Conservation (phyloP, 1,140 invertebrate species). For the Hetaerina americana region DNA sequence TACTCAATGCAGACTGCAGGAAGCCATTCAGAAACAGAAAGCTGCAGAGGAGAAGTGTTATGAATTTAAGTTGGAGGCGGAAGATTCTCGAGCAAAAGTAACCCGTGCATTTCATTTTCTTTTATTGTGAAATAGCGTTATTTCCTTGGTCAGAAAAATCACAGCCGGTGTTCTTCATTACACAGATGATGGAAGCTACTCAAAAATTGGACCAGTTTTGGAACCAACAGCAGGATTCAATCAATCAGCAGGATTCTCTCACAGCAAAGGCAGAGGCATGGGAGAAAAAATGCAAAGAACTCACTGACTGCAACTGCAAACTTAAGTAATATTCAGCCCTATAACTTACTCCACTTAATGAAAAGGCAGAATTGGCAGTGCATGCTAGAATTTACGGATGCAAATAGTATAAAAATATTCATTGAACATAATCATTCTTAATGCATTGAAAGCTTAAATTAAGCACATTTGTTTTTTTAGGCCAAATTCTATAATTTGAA, state of each 20-base stretch:
- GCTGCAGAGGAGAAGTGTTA: neutral
- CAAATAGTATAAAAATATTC: no score
- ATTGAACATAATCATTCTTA: no score
- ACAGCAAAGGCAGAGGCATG: neutral
- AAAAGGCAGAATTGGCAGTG: no score
- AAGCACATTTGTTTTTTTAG: no score
- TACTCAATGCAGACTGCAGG: constrained; percentile 54
- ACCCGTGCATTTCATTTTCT: neutral
- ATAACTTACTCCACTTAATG: no score
- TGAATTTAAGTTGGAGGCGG: neutral
- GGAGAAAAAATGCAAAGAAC: neutral
- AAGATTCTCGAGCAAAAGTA: neutral
- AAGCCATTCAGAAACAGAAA: constrained; percentile 26
- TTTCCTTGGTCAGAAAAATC: neutral
- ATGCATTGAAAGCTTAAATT: no score
- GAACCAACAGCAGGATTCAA: neutral
- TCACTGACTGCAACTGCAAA: neutral
- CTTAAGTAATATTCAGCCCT: neutral
- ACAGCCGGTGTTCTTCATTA: no score
- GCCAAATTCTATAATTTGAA: no score
- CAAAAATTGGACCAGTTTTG: neutral
- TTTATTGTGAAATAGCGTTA: neutral
- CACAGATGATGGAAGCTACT: neutral
- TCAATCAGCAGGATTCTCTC: neutral
- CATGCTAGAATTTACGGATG: no score